Percentiles rank a stretch among this genome's conserved stretches.
Conservation (phyloP, 1,140 invertebrate species). For the Meloidogyne chitwoodi region DNA sequence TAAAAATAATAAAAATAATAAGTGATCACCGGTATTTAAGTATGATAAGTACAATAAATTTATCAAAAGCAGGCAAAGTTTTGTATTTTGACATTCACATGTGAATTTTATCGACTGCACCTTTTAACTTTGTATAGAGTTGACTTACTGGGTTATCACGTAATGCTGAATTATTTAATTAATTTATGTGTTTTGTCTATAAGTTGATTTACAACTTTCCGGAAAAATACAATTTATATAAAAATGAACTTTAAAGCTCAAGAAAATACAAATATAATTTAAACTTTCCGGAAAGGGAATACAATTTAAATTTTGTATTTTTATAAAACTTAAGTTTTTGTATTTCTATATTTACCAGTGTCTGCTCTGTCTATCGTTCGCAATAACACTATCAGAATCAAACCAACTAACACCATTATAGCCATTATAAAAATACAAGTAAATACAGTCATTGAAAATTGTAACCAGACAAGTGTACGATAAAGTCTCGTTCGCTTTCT, state of each 20-base stretch:
- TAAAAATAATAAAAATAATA: not conserved
- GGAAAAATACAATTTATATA: too few relatives aligned
- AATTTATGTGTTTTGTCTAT: too few relatives aligned
- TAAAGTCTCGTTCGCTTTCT: slow-evolving; percentile 1
- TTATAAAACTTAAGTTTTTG: not conserved
- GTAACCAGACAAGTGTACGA: slow-evolving; percentile 12
- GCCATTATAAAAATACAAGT: slow-evolving; percentile 20
- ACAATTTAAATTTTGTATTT: not conserved
- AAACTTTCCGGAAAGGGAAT: too few relatives aligned
- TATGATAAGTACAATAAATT: not conserved
- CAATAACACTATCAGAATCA: slow-evolving; percentile 2
- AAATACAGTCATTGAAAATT: slow-evolving; percentile 17
- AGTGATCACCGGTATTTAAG: not conserved
- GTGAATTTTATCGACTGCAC: slow-evolving; percentile 15
- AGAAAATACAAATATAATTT: too few relatives aligned
- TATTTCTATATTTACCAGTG: not conserved
- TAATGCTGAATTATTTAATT: not conserved
- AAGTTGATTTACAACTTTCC: too few relatives aligned
- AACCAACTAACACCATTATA: slow-evolving; percentile 7
- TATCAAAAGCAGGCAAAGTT: not conserved
- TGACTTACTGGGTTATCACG: slow-evolving; percentile 17
- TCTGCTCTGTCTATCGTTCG: slow-evolving; percentile 6
- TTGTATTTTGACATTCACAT: not conserved
- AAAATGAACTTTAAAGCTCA: too few relatives aligned
- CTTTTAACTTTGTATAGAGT: slow-evolving; percentile 10